phyloP scores from a whole-genome alignment of 2,888 invertebrate genomes.

The Andrena marginata region DNA sequence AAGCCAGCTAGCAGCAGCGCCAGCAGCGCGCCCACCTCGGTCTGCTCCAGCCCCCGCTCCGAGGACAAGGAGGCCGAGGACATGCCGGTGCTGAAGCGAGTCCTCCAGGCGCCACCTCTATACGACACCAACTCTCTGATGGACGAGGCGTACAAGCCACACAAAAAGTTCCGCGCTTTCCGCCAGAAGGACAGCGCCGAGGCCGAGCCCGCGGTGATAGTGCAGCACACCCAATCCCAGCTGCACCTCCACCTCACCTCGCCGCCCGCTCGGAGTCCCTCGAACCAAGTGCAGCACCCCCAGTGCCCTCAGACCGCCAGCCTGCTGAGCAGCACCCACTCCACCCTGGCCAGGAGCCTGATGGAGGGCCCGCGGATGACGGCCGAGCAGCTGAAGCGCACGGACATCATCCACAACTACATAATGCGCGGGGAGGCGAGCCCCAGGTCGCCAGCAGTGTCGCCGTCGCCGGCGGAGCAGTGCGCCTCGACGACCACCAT shows the following conservation, averaged over 20 bases:
- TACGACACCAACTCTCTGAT: conserved; percentile 96
- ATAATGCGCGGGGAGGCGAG: conserved; percentile 92
- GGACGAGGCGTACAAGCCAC: conserved; percentile 98
- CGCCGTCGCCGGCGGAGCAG: conserved; percentile 86
- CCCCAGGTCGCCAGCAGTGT: conserved; percentile 80
- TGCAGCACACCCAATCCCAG: conserved; percentile 85
- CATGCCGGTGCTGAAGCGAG: conserved; percentile 97
- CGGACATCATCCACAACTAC: conserved; percentile 96
- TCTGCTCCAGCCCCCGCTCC: conserved; percentile 95
- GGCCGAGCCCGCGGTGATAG: conserved; percentile 88
- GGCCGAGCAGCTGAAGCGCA: conserved; percentile 95
- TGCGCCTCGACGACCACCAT: conserved; percentile 85
- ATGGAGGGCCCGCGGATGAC: conserved; percentile 98
- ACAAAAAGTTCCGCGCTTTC: conserved; percentile 96
- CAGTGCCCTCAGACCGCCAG: conserved; percentile 85
- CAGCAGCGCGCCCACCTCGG: conserved; percentile 89
- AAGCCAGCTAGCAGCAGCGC: conserved; percentile 88
- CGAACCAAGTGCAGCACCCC: conserved; percentile 85
- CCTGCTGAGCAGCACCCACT: conserved; percentile 93
- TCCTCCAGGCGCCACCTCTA: conserved; percentile 95
- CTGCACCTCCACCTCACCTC: conserved; percentile 86
- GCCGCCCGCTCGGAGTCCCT: conserved; percentile 85
- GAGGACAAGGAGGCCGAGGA: conserved; percentile 93
- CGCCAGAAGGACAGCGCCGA: conserved; percentile 92
- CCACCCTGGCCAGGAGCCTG: conserved; percentile 94